Evolutionary conservation across 2,797 vertebrate species (phyloP).

Genomic region (Lacerta viridis): DNA sequence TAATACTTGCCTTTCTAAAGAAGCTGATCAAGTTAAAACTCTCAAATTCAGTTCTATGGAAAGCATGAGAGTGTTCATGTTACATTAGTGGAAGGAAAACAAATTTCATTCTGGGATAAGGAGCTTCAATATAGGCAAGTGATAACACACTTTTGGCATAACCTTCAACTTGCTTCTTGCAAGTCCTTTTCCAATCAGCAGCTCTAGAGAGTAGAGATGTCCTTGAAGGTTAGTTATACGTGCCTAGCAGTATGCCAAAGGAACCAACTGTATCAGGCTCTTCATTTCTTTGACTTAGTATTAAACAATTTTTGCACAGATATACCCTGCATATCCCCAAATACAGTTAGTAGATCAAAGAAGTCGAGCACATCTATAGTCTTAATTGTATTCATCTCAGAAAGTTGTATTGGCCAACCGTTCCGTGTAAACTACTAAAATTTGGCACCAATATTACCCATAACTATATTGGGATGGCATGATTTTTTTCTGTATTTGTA

Average conservation of each 20-base stretch:
- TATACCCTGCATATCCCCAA: background rate
- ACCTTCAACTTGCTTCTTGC: background rate
- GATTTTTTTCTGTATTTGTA: conserved; percentile 28
- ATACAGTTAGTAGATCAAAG: background rate
- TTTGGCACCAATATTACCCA: background rate
- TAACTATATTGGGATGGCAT: background rate
- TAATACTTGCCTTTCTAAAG: background rate
- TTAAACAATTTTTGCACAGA: background rate
- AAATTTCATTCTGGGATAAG: background rate
- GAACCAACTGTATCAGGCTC: background rate
- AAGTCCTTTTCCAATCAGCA: background rate
- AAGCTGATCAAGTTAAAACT: background rate
- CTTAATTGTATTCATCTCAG: background rate
- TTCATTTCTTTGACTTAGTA: background rate
- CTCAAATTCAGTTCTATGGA: background rate
- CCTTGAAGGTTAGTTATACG: background rate
- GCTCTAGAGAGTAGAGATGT: background rate
- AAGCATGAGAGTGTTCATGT: background rate
- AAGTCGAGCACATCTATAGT: background rate
- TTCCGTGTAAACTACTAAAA: background rate
- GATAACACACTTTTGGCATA: background rate
- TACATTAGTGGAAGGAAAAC: background rate
- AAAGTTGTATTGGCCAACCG: conserved; percentile 34
- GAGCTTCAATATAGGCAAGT: background rate
- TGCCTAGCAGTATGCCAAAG: background rate